These are phyloP conservation scores for Carcina quercana DNA, from an alignment of 2,888 invertebrate species.

Conservation along the genomic window DNA sequence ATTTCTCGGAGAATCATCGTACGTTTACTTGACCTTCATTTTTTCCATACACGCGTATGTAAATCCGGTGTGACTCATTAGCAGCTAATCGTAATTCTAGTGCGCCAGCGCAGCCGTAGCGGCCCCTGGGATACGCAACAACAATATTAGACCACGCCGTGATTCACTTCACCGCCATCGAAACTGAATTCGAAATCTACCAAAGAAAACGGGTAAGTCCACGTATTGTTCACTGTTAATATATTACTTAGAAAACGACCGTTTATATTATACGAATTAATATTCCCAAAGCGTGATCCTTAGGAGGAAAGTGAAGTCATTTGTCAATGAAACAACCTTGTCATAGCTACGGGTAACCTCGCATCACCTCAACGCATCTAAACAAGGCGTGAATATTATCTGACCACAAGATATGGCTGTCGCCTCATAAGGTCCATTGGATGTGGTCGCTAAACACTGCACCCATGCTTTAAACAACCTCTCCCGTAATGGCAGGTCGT, in stretches of 20 bases:
- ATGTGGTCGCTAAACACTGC: conserved; percentile 28
- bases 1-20: conserved; percentile 29
- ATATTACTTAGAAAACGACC: neutral
- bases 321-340: conserved; percentile 22
- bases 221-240: neutral
- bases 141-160: conserved; percentile 17
- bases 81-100: conserved; percentile 28
- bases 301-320: neutral
- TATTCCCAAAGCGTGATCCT: neutral
- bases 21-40: conserved; percentile 26
- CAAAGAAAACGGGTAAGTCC: neutral
- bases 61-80: conserved; percentile 52
- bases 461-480: conserved; percentile 27
- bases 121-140: conserved; percentile 18
- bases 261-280: neutral
- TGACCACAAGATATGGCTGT: conserved; percentile 33
- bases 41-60: conserved; percentile 33
- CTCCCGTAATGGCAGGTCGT: conserved; percentile 27
- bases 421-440: conserved; percentile 31
- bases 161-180: conserved; percentile 11
- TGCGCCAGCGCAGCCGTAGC: conserved; percentile 23
- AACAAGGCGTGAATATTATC: conserved; percentile 32
- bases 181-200: no score
- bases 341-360: conserved; percentile 19
- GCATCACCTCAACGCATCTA: conserved; percentile 22